Evolutionary conservation across 2,888 invertebrate species (phyloP), one percentile per base, ranked within the genome.

Genomic region (Amphipyra berbera): DNA sequence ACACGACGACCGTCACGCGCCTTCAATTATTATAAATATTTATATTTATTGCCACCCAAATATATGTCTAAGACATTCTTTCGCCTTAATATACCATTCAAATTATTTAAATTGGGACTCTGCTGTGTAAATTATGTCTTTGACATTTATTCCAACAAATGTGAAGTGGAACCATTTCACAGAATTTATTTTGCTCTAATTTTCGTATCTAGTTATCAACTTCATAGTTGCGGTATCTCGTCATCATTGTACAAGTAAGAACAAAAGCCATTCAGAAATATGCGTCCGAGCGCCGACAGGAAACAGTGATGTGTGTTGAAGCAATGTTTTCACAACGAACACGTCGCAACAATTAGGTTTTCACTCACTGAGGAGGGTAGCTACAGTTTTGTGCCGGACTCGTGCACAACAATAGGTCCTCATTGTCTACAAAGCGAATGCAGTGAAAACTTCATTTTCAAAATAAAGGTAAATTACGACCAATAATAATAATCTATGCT

Each of bases 241-340:
- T 82, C 82, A 90, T 90, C 82, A 90, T 90, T 92, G 92, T 92
- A 86, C 78, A 86, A 86, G 83, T 89, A 93, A 93, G 95, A 94
- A 95, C 94, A 95, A 94, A 91, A 85, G 89, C 85, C 85, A 88
- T 93, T 94, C 93, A 94, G 91, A 88, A 90, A 88, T 90, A 90
- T 89, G 89, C 86, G 84, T 81, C 84, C 85, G 85, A 84, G 81
- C 83, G 84, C 73, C 78, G 76, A 77, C 86, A 86, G 90, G 90
- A 90, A 90, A 86, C 86, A 85, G 85, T 91, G 92, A 91, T 90
- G 87, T 90, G 92, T 89, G 93, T 86, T 88, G 86, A 82, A 83
- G 90, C 89, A 88, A 88, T 91, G 93, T 92, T 91, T 91, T 87
- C 88, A 85, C 82, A 82, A 79, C 82, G 80, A 84, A 82, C 82